These are phyloP conservation scores for Sphinx pinastri DNA, from an alignment of 2,888 invertebrate species.

Conservation along the genomic window DNA sequence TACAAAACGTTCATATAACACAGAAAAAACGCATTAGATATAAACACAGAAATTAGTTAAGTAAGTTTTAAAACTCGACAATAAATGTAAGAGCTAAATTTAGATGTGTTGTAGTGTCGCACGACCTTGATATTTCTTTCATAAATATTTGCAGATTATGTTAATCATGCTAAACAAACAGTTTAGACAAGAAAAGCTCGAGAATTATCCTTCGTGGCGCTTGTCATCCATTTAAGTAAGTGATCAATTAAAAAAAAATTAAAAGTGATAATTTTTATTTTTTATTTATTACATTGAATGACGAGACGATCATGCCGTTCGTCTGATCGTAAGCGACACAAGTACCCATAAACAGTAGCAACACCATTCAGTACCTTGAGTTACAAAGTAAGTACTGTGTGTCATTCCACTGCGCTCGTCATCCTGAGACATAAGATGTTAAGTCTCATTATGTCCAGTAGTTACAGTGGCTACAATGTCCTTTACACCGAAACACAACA, in stretches of 20 bases:
- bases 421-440: no score
- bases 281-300: no score
- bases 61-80: not conserved
- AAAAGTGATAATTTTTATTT: not conserved
- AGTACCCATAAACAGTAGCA: no score
- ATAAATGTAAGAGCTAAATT: not conserved
- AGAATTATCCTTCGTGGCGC: not conserved
- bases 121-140: slow-evolving; percentile 4
- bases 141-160: slow-evolving; percentile 12
- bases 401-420: no score
- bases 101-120: not conserved
- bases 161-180: not conserved
- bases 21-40: slow-evolving; percentile 28
- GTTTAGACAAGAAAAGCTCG: not conserved
- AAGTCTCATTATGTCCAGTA: no score
- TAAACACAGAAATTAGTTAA: not conserved
- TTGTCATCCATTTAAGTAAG: no score
- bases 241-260: not conserved
- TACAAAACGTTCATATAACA: slow-evolving; percentile 25
- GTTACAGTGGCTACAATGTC: no score
- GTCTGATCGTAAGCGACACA: no score
- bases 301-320: no score
- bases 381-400: no score
- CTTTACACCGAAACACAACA: no score
- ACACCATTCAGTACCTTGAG: no score